Percentiles rank a stretch among this genome's conserved stretches.
phyloP scores from a whole-genome alignment of 2,888 invertebrate genomes.

The Nebria brevicollis region DNA sequence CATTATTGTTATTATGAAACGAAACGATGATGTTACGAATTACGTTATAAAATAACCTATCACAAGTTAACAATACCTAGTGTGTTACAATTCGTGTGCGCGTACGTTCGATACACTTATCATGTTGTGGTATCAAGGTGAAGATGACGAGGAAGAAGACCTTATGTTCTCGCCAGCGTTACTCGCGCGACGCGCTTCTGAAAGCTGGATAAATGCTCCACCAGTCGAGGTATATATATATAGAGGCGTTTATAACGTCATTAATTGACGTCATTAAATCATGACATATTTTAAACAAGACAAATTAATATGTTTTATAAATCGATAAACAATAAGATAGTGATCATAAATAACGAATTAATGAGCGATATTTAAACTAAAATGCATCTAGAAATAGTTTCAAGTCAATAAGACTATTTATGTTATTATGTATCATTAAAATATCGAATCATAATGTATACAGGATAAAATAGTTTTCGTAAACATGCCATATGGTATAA shows the following conservation, averaged over 20 bases:
- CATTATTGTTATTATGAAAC: slow-evolving; percentile 7
- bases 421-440: background rate
- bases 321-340: too few relatives aligned
- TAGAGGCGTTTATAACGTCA: background rate
- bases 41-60: background rate
- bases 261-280: background rate
- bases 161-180: slow-evolving; percentile 88
- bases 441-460: background rate
- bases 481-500: background rate
- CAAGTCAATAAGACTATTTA: slow-evolving; percentile 27
- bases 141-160: slow-evolving; percentile 84
- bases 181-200: slow-evolving; percentile 85
- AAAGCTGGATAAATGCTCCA: slow-evolving; percentile 90
- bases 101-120: slow-evolving; percentile 51
- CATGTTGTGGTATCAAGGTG: slow-evolving; percentile 83
- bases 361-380: background rate
- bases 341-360: too few relatives aligned
- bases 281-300: background rate
- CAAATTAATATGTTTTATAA: too few relatives aligned
- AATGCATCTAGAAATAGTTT: background rate
- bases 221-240: slow-evolving; percentile 78
- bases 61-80: background rate
- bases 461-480: background rate
- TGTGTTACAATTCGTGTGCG: slow-evolving; percentile 40
- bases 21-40: too few relatives aligned